Base-by-base conservation (phyloP, 1,140 invertebrate genomes). In the Drosophila kanapiae region DNA sequence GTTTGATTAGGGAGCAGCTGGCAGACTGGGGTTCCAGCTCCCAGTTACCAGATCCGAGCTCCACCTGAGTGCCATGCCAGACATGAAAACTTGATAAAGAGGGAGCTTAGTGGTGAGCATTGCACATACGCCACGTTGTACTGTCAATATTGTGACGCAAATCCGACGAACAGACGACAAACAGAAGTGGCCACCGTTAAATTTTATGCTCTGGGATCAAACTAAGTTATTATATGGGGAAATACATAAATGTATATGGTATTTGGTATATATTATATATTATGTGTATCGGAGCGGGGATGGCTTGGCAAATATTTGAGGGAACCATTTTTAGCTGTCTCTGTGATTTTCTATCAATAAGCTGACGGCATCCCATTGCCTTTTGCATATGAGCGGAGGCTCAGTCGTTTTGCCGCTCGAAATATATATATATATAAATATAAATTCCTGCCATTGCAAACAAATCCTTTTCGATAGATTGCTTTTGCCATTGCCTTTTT, bases 391-490 rank as follows among this genome's bases (percentile, higher is more conserved):
- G 80, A 80, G 56, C 76, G 69, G 70, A 56, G 56, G 53, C 64
- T 49, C n/a, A 27, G 53, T 27, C 27, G 48, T 51, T 51, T 63
- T 38, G 35, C 45, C 49, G 31, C 54, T 68, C 35, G 57, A 83
- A 79, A 75, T 82, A 81, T 80, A 80, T 9, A 8, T 47, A 74
- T 81, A 80, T 80, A 85, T 87, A 88, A 71, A 80, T 82, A 81
- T 79, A 80, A 70, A 87, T 87, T 74, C 62, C 79, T 70, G 71
- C 64, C 84, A 80, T 47, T 47, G 75, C 80, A 88, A 87, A 88
- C 74, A 90, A 88, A 88, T 88, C 84, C 81, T 64, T 84, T 86
- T 86, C 83, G 60, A 76, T 87, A 82, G 83, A 59, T 82, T 82
- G 56, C 78, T 81, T 82, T 63, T 56, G 61, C 48, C 77, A 70